These are phyloP conservation scores for Odocoileus hemionus DNA, from an alignment of 2,113 vertebrate genomes.

Conservation along the genomic window DNA sequence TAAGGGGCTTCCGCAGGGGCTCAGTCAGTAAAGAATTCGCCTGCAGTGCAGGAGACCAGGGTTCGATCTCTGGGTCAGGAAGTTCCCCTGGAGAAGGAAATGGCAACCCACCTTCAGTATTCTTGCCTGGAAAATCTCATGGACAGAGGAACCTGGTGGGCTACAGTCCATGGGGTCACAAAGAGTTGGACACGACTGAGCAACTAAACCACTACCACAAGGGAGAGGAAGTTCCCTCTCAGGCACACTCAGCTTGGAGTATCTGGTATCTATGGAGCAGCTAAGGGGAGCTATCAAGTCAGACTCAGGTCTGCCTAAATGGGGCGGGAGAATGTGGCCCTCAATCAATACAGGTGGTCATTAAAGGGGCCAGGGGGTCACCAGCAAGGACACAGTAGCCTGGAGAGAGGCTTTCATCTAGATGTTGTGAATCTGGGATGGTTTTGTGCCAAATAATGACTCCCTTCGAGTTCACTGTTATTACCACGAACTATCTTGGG, in stretches of 20 bases:
- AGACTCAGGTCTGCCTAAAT: background rate
- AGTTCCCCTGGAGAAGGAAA: background rate
- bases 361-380: background rate
- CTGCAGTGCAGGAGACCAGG: background rate
- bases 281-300: background rate
- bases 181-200: background rate
- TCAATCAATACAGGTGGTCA: background rate
- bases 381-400: rapidly evolving
- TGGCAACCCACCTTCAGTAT: background rate
- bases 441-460: background rate
- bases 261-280: background rate
- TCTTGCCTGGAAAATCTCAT: background rate
- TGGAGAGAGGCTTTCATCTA: background rate
- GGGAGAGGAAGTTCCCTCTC: background rate
- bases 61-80: background rate
- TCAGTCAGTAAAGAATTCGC: background rate
- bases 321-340: background rate
- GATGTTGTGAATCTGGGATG: background rate
- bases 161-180: background rate
- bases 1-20: background rate
- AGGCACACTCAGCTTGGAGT: background rate
- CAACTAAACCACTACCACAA: background rate
- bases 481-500: rapidly evolving
- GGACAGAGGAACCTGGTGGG: background rate
- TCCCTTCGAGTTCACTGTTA: background rate